Conservation (phyloP, 64 coral and sea anemone genomes). For the Porites australiensis region DNA sequence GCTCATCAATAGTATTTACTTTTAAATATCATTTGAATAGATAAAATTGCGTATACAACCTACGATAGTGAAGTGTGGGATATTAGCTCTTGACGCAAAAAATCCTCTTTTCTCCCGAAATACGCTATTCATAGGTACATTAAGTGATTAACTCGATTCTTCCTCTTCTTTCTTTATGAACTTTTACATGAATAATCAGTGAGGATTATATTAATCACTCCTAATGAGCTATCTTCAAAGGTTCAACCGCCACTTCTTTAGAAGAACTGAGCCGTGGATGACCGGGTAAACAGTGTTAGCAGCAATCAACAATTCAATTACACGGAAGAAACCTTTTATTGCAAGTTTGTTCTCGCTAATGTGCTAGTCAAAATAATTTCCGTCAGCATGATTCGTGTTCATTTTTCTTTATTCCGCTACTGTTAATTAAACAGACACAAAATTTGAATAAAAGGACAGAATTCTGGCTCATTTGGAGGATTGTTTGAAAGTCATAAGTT, state of each 20-base stretch:
- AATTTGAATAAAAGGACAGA: background rate
- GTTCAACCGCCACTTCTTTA: background rate
- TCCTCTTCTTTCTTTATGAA: background rate
- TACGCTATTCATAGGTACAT: background rate
- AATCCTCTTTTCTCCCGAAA: background rate
- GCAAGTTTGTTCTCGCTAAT: constrained; percentile 32
- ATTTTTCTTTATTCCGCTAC: background rate
- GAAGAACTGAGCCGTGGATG: background rate
- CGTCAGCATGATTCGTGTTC: background rate
- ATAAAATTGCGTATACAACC: background rate
- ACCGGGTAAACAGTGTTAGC: background rate
- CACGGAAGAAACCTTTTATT: background rate
- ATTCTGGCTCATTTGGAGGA: background rate
- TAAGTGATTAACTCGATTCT: no score
- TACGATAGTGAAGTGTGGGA: background rate
- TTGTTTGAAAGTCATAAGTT: background rate
- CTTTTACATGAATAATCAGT: background rate
- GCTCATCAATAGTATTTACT: background rate
- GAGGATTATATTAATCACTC: background rate
- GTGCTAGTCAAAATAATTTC: constrained; percentile 16
- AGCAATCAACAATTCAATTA: background rate
- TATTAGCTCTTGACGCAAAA: background rate
- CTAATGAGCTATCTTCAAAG: background rate
- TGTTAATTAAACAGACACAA: no score
- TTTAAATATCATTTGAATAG: background rate